A percentile compares a stretch with the other conserved stretches of the same genome.
Conservation (phyloP, 2,888 invertebrate genomes). For the Laothoe populi region DNA sequence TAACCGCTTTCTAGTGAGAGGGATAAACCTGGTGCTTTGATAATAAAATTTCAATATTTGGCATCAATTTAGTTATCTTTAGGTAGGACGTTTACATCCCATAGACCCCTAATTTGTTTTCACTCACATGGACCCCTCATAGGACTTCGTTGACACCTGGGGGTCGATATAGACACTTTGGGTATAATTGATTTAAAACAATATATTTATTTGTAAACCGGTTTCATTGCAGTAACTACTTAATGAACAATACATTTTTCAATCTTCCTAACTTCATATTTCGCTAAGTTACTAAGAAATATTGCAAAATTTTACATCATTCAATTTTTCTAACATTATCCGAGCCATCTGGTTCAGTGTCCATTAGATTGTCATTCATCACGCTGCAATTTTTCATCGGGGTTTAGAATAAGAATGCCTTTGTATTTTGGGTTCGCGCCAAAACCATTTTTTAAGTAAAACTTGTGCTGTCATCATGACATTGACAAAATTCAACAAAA, state of each 20-base stretch:
- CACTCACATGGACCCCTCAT: no score
- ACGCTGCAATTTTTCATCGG: slow-evolving; percentile 13
- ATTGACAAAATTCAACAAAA: not conserved
- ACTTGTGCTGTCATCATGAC: slow-evolving; percentile 5
- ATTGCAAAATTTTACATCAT: not conserved
- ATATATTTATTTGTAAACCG: not conserved
- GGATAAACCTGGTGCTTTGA: no score
- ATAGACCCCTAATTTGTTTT: no score
- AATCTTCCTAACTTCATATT: not conserved
- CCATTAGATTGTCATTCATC: slow-evolving; percentile 14
- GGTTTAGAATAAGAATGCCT: slow-evolving; percentile 11
- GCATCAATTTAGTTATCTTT: no score
- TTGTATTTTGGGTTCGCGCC: slow-evolving; percentile 18
- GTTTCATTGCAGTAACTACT: not conserved
- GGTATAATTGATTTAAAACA: no score
- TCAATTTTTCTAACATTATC: not conserved
- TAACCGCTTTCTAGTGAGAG: no score
- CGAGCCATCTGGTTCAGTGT: slow-evolving; percentile 6
- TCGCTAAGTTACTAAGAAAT: not conserved
- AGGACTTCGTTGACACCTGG: no score
- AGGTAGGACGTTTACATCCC: no score
- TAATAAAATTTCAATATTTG: no score
- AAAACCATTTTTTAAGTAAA: slow-evolving; percentile 8
- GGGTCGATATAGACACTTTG: no score
- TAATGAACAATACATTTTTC: no score